Conservation (phyloP, 1,140 invertebrate genomes). For the Hyphantria cunea region DNA sequence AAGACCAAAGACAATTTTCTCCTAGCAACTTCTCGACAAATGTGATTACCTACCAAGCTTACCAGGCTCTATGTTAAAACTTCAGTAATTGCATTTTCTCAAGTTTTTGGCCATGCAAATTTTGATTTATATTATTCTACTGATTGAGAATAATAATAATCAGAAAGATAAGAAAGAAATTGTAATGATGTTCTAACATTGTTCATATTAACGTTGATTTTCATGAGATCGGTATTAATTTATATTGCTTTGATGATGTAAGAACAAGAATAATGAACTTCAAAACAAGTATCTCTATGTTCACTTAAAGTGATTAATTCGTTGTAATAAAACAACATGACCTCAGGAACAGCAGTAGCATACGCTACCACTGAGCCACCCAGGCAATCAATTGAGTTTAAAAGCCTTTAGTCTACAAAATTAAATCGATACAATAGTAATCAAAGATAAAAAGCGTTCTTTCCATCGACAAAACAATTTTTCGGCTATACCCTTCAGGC, state of each 20-base stretch:
- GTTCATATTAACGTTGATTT: background rate
- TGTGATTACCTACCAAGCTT: constrained; percentile 57
- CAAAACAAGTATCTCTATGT: too few species aligned
- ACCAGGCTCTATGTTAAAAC: constrained; percentile 56
- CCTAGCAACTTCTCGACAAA: constrained; percentile 56
- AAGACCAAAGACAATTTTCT: constrained; percentile 62
- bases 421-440: constrained; percentile 41
- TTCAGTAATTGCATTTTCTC: constrained; percentile 68
- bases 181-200: background rate
- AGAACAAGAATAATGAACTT: too few species aligned
- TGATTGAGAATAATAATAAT: background rate
- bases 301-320: too few species aligned
- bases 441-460: constrained; percentile 43
- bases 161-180: too few species aligned
- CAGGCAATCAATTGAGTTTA: too few species aligned
- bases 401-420: too few species aligned
- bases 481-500: constrained; percentile 34
- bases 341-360: too few species aligned
- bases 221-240: too few species aligned
- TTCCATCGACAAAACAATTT: constrained; percentile 45
- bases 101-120: constrained; percentile 65
- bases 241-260: too few species aligned
- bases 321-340: too few species aligned
- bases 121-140: constrained; percentile 54
- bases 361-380: too few species aligned